Base-by-base conservation (phyloP, 1,140 invertebrate species). In the Drosophila subpulchrella region DNA sequence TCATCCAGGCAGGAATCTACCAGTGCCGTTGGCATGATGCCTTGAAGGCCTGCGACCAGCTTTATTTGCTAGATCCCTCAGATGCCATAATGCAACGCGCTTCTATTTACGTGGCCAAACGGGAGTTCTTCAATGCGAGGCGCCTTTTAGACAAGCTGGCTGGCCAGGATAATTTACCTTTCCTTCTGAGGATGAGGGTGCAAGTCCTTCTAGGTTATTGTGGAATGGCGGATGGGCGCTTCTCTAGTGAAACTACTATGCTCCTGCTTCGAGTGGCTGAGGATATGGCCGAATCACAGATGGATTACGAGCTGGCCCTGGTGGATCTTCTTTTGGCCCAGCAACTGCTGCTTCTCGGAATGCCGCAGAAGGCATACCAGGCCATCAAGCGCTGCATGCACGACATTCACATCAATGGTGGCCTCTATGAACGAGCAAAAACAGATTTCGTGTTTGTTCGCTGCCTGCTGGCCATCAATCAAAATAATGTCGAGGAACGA, bases 291-390 rank as follows among this genome's bases (percentile, higher is more conserved):
- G 94, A 94, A 15, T 95, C 96, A 78, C 95, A 97, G 92, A 93
- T 97, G 73, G 95, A 96, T 58, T 96, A 96, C 81, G 94, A 96
- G 58, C 94, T 95, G 51, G 95, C 96, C 1, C 84, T 97, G 20
- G 94, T 96, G n/a, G 95, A 96, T 78, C 94, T 97, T 93, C 94
- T 97, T 78, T 94, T 97, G 46, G 96, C 96, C 0, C 96, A 96
- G 83, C 93, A 94, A 0, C 92, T 97, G 93, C 92, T 97, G 15
- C 93, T 95, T 53, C 95, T 97, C 93, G 95, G 95, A 15, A 94
- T 97, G 90, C 94, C 96, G 0, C 94, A 94, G 63, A 96, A 97
- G 92, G 96, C 96, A 0, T 92, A 97, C 20, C 93, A 94, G 46
- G 92, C 97, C 3, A 94, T 97, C 0, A 94, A 96, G 60, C 94